Conservation (phyloP, 2,888 invertebrate species). For the Autographa gamma region DNA sequence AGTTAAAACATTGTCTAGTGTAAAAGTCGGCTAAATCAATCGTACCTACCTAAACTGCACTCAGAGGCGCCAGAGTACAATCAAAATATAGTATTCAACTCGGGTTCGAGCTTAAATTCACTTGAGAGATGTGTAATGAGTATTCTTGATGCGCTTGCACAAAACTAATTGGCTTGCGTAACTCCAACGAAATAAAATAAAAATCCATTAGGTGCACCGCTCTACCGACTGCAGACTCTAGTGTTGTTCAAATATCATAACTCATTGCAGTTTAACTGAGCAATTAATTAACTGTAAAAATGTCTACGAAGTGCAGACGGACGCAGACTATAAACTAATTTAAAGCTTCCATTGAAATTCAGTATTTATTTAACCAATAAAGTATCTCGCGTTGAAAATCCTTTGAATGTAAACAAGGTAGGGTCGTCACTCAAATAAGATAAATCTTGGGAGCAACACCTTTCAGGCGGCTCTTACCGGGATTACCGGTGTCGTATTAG, state of each 20-base stretch:
- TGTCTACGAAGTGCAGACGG: constrained; percentile 12
- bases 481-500: constrained; percentile 75
- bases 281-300: constrained; percentile 37
- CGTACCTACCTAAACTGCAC: not conserved
- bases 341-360: constrained; percentile 13
- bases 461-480: constrained; percentile 59
- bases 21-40: not conserved
- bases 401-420: constrained; percentile 41
- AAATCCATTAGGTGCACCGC: constrained; percentile 76
- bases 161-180: constrained; percentile 81
- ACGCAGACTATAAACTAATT: constrained; percentile 10
- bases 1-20: not conserved
- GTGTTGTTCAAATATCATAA: constrained; percentile 60
- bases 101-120: constrained; percentile 65
- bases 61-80: not conserved
- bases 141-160: constrained; percentile 80
- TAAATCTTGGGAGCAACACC: constrained; percentile 54
- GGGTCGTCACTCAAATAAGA: constrained; percentile 50
- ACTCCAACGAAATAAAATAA: constrained; percentile 81
- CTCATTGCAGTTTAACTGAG: constrained; percentile 40
- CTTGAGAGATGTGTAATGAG: constrained; percentile 73
- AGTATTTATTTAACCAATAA: constrained; percentile 11
- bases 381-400: constrained; percentile 25
- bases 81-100: constrained; percentile 38
- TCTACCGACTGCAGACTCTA: constrained; percentile 65